phyloP scores from a whole-genome alignment of 2,888 invertebrate genomes.

The Sycophila texana region DNA sequence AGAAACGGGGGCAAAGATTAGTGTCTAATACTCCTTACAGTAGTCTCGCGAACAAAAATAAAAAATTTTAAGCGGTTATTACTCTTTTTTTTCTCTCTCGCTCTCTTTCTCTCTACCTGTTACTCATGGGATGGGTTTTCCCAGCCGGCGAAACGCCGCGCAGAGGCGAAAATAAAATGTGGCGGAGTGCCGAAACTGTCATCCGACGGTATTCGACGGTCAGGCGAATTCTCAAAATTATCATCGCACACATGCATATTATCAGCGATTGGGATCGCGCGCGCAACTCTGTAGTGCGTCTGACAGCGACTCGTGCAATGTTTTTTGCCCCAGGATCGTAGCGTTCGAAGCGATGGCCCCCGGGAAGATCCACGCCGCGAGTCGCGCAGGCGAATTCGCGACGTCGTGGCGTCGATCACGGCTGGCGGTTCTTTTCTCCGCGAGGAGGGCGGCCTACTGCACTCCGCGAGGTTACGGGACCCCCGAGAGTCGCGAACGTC shows the following conservation, averaged over 20 bases:
- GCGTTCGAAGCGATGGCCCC: neutral
- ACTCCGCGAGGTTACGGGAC: neutral
- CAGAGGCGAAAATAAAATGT: neutral
- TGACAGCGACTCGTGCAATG: constrained; percentile 35
- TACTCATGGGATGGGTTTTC: too few relatives aligned
- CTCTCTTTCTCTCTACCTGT: too few relatives aligned
- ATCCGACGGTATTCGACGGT: constrained; percentile 35
- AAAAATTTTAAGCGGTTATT: too few relatives aligned
- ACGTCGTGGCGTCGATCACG: too few relatives aligned
- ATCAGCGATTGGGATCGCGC: constrained; percentile 27
- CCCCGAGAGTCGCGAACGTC: neutral
- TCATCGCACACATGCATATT: neutral
- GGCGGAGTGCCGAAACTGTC: neutral
- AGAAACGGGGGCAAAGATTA: neutral
- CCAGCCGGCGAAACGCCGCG: too few relatives aligned
- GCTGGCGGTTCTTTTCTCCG: too few relatives aligned
- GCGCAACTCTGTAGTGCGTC: constrained; percentile 12
- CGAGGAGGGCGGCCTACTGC: too few relatives aligned
- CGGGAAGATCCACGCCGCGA: neutral
- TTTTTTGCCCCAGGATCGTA: constrained; percentile 11
- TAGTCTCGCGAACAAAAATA: neutral
- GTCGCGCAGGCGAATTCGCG: too few relatives aligned
- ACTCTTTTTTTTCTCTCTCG: too few relatives aligned
- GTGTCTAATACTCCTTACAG: neutral
- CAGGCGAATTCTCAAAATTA: constrained; percentile 32